Evolutionary conservation across 2,797 vertebrate genomes (phyloP).

Genomic region (Spea hammondii): DNA sequence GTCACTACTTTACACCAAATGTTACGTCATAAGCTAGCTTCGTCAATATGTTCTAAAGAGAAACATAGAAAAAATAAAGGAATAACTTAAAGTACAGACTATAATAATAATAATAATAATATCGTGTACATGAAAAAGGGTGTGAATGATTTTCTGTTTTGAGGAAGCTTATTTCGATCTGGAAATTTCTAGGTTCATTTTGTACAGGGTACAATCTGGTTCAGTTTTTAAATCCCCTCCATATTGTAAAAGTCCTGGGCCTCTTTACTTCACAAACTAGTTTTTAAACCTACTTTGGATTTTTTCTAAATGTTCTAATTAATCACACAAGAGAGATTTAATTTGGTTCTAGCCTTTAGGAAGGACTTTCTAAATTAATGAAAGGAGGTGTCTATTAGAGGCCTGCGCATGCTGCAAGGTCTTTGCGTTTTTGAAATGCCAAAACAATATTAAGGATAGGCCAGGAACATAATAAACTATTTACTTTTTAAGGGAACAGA

Average conservation of each 20-base stretch:
- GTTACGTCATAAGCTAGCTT: too few species aligned
- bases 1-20: too few species aligned
- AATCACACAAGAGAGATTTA: conserved; percentile 66
- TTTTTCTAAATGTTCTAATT: neutral
- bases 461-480: neutral
- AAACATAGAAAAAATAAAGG: too few species aligned
- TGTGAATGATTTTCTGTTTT: too few species aligned
- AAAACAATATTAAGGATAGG: neutral
- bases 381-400: conserved; percentile 67
- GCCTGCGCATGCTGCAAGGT: conserved; percentile 38
- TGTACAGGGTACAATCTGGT: too few species aligned
- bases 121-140: too few species aligned
- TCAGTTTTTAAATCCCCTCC: neutral
- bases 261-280: neutral
- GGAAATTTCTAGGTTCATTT: too few species aligned
- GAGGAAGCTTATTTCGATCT: too few species aligned
- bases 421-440: conserved; percentile 9
- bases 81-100: too few species aligned
- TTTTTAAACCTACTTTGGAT: neutral
- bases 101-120: too few species aligned
- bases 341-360: conserved; percentile 79
- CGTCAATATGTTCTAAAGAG: too few species aligned
- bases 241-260: neutral
- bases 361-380: conserved; percentile 75
- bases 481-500: neutral